A percentile compares a stretch with the other conserved stretches of the same genome.
Evolutionary conservation across 2,888 invertebrate genomes (phyloP).

Genomic region (Notodonta ziczac): DNA sequence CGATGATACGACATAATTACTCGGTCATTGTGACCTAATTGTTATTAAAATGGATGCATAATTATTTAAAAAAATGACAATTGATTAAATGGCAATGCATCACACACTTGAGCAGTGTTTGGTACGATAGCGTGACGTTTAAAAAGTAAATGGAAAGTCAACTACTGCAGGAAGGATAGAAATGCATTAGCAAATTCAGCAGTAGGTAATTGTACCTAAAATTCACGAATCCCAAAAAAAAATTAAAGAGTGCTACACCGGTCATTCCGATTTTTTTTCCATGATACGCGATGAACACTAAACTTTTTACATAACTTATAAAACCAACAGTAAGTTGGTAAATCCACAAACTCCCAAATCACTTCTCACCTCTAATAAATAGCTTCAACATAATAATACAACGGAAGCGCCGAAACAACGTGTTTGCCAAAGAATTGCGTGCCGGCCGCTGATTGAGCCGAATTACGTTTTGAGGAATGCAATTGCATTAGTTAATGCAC

Average conservation of each 20-base stretch:
- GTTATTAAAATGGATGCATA: conserved; percentile 3
- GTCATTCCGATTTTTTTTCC: too few species aligned
- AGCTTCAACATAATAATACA: conserved; percentile 8
- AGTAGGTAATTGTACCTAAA: too few species aligned
- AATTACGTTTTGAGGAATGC: conserved; percentile 74
- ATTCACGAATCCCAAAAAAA: too few species aligned
- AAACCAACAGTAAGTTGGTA: not conserved
- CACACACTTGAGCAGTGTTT: too few species aligned
- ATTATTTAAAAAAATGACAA: not conserved
- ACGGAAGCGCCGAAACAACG: conserved; percentile 30
- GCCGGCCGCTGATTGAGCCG: conserved; percentile 66
- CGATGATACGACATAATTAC: conserved; percentile 12
- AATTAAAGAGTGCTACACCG: too few species aligned
- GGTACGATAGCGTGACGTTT: too few species aligned
- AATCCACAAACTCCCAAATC: not conserved
- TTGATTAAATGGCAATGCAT: too few species aligned
- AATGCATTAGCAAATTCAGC: too few species aligned
- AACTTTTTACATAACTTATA: not conserved
- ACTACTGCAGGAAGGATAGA: too few species aligned
- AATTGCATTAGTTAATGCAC: conserved; percentile 77
- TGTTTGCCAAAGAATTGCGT: conserved; percentile 58
- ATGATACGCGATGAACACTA: too few species aligned
- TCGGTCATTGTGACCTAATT: conserved; percentile 15
- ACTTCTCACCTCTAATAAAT: conserved; percentile 16
- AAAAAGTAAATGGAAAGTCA: too few species aligned